Evolutionary conservation across 2,113 vertebrate genomes (phyloP), one percentile per base, ranked within the genome.

Genomic region (Gnathonemus longibarbis): DNA sequence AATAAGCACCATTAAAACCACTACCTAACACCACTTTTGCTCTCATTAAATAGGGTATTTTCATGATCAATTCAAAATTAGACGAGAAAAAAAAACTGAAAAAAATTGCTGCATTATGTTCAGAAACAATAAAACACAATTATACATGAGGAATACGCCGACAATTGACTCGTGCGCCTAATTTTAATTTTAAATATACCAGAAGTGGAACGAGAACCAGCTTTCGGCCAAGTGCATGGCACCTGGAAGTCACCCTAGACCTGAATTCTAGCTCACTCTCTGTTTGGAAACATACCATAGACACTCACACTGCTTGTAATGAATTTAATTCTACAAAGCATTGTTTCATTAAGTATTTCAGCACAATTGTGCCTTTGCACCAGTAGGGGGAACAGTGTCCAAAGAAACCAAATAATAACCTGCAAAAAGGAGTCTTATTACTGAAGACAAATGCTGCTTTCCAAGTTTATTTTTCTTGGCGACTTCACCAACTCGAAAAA

Each of bases 331-430:
- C 91, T 91, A 88, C 91, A 93, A 92, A 94, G 92, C 90, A 91
- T 93, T 87, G 92, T 92, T 92, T 94, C 89, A 91, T 92, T 94
- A 49, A 90, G 86, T 27, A 87, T 46, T 89, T 88, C 21, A 90
- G 53, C 91, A 90, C 91, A 90, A 89, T 94, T 95, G 91, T 95
- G 90, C 89, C 90, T 92, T 95, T 89, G 90, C 91, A 93, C 95
- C 96, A 96, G 95, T 91, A 96, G 96, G 96, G 96, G 95, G 96
- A 96, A 93, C 93, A 96, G 94, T 95, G 94, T 92, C 92, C 95
- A 93, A 94, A 94, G 93, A 93, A 95, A 96, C 92, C 90, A 90
- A 70, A 35, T 27, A 42, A 88, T 89, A 92, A 91, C 92, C 92
- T 92, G 91, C 92, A 93, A 92, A 90, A 92, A 93, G 91, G n/a